Evolutionary conservation across 2,888 invertebrate genomes (phyloP).

Genomic region (Podabrus alpinus): DNA sequence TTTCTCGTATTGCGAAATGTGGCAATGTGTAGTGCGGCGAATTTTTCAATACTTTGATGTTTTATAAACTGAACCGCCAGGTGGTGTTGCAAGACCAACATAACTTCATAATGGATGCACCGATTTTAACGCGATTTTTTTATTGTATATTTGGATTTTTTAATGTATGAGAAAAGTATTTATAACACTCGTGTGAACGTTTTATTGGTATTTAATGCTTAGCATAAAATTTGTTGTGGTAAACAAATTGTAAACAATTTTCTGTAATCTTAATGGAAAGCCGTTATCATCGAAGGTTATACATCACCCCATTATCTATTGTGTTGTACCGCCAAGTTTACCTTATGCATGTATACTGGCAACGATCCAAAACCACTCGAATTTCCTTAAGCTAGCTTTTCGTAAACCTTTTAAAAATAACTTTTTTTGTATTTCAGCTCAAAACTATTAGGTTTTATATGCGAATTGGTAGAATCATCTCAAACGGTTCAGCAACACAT

Average conservation of each 20-base stretch:
- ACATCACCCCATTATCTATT: not conserved
- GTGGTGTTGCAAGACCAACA: too few relatives aligned
- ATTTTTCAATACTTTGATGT: too few relatives aligned
- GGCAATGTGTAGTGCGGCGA: too few relatives aligned
- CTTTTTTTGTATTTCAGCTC: constrained; percentile 66
- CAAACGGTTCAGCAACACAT: constrained; percentile 98
- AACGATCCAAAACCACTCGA: not conserved
- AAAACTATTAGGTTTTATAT: constrained; percentile 94
- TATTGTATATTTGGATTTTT: too few relatives aligned
- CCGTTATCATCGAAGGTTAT: not conserved
- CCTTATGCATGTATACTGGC: not conserved
- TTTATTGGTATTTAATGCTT: not conserved
- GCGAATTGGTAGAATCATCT: constrained; percentile 95
- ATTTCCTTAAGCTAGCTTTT: not conserved
- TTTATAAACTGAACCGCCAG: too few relatives aligned
- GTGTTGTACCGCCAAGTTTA: not conserved
- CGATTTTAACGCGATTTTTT: too few relatives aligned
- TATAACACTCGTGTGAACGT: not conserved
- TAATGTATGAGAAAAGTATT: not conserved
- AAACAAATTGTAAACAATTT: not conserved
- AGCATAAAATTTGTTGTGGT: not conserved
- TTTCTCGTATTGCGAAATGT: too few relatives aligned
- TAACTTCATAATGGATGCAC: too few relatives aligned
- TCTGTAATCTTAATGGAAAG: not conserved
- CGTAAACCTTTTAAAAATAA: not conserved